Percentiles rank a stretch among this genome's conserved stretches.
Evolutionary conservation across 64 coral and sea anemone species (phyloP).

Genomic region (Catalaphyllia jardinei): DNA sequence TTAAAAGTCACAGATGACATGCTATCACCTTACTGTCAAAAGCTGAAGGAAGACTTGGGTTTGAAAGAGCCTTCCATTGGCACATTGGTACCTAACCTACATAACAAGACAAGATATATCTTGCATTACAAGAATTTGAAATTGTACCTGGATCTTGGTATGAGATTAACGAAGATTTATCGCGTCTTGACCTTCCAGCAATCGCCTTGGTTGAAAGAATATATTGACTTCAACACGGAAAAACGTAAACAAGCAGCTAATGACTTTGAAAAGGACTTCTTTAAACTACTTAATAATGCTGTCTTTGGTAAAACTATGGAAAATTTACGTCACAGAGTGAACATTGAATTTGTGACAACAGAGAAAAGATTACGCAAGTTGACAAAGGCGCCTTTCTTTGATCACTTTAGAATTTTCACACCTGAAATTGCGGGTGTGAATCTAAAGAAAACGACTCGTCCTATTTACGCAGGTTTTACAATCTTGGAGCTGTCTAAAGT

Average conservation of each 20-base stretch:
- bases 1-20: too few relatives aligned
- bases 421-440: background rate
- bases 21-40: too few relatives aligned
- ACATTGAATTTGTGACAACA: conserved; percentile 9
- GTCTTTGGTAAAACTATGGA: conserved; percentile 48
- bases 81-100: too few relatives aligned
- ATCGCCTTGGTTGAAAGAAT: too few relatives aligned
- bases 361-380: background rate
- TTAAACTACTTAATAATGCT: background rate
- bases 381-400: background rate
- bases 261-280: conserved; percentile 37
- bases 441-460: background rate
- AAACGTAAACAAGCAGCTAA: conserved; percentile 4
- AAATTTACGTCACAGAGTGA: conserved; percentile 3
- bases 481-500: conserved; percentile 37
- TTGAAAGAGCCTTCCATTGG: too few relatives aligned
- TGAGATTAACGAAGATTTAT: too few relatives aligned
- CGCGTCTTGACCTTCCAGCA: too few relatives aligned
- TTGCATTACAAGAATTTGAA: too few relatives aligned
- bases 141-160: too few relatives aligned
- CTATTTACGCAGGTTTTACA: conserved; percentile 12
- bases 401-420: background rate
- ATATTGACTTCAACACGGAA: conserved; percentile 15
- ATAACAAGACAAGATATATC: too few relatives aligned
- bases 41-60: too few relatives aligned